These are phyloP conservation scores for Chloebia gouldiae DNA, from an alignment of 2,113 vertebrate genomes.

Conservation along the genomic window DNA sequence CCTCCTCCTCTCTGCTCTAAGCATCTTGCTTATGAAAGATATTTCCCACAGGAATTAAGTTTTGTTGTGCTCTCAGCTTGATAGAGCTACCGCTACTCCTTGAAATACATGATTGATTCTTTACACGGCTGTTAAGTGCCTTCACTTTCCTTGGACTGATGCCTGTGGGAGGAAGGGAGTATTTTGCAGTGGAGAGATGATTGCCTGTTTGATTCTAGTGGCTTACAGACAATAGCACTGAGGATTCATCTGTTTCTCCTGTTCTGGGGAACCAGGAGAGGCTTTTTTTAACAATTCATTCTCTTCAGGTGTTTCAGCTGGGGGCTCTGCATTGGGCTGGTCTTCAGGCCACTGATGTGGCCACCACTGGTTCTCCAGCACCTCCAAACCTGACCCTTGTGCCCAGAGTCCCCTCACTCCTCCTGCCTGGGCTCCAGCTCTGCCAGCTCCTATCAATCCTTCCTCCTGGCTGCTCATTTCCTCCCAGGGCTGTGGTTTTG, in stretches of 20 bases:
- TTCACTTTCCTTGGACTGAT: constrained; percentile 61
- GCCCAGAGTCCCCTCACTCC: accelerated
- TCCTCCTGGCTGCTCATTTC: neutral
- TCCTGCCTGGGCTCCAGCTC: accelerated
- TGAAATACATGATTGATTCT: constrained; percentile 70
- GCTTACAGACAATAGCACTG: constrained; percentile 38
- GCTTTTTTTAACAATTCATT: neutral
- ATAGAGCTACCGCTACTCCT: constrained; percentile 35
- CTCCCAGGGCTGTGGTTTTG: neutral
- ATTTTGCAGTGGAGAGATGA: constrained; percentile 38
- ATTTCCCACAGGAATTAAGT: constrained; percentile 60
- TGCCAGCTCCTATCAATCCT: accelerated
- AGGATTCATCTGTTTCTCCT: constrained; percentile 5
- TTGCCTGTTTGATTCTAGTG: constrained; percentile 53
- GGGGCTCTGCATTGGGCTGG: neutral
- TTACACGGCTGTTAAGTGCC: constrained; percentile 60
- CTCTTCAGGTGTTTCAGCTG: neutral
- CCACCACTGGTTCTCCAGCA: neutral
- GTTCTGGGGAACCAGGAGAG: neutral
- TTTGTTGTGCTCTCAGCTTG: constrained; percentile 60
- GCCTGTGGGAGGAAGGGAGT: constrained; percentile 64
- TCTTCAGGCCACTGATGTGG: neutral
- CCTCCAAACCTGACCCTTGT: neutral
- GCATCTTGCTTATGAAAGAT: constrained; percentile 48
- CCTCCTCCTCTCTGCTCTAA: constrained; percentile 23